Conservation (phyloP, 2,113 vertebrate genomes). For the Nicator chloris region DNA sequence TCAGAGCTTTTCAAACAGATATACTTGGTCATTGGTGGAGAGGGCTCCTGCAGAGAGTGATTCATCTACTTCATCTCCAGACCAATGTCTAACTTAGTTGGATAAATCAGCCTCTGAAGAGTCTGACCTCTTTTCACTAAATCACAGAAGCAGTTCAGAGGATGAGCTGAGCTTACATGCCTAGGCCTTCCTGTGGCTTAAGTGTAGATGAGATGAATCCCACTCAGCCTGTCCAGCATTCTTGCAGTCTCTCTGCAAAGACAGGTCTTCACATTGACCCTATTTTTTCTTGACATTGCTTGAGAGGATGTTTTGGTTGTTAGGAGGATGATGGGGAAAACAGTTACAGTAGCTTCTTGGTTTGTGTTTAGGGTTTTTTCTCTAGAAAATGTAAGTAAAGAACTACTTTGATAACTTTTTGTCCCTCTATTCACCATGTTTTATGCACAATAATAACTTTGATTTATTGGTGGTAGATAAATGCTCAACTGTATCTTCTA, state of each 20-base stretch:
- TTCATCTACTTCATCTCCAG: not conserved
- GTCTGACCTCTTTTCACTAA: not conserved
- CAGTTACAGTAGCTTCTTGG: not conserved
- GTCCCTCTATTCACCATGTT: accelerated
- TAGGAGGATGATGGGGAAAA: not conserved
- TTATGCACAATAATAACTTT: not conserved
- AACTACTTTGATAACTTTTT: not conserved
- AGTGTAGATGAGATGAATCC: not conserved
- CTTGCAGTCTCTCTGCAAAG: not conserved
- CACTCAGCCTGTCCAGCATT: not conserved
- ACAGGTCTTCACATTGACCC: not conserved
- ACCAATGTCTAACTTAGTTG: not conserved
- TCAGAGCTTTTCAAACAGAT: not conserved
- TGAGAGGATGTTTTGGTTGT: not conserved
- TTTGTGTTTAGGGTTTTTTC: not conserved
- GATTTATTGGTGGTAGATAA: not conserved
- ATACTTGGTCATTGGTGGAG: not conserved
- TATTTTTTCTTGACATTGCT: accelerated
- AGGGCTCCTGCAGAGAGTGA: not conserved
- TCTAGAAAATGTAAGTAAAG: not conserved
- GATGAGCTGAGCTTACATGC: not conserved
- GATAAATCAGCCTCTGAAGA: not conserved
- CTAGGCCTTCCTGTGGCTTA: not conserved
- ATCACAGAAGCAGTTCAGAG: not conserved
- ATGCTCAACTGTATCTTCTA: not conserved